Percentiles rank a stretch among this genome's conserved stretches.
phyloP scores from a whole-genome alignment of 2,797 vertebrate genomes.

The Gymnothorax reevesii region DNA sequence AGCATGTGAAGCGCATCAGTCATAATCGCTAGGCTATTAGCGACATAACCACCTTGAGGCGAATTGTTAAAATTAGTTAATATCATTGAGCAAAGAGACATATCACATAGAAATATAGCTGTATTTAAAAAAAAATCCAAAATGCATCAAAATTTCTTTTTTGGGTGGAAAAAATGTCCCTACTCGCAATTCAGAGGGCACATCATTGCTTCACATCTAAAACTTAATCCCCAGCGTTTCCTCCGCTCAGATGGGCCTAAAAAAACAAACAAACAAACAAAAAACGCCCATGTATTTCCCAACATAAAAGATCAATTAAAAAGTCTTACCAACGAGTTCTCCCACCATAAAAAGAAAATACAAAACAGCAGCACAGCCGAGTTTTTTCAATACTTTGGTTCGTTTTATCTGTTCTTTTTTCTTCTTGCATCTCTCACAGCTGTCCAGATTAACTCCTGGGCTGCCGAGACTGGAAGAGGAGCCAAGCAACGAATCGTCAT shows the following conservation, averaged over 20 bases:
- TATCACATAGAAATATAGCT: neutral
- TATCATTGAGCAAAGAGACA: neutral
- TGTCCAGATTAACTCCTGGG: conserved; percentile 66
- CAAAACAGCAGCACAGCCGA: conserved; percentile 80
- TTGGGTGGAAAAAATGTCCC: neutral
- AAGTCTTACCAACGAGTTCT: conserved; percentile 86
- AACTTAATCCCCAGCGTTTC: too few species aligned
- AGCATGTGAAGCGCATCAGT: conserved; percentile 96
- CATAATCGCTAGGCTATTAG: conserved; percentile 97
- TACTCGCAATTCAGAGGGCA: too few species aligned
- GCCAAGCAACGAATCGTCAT: conserved; percentile 82
- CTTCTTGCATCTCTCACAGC: conserved; percentile 79
- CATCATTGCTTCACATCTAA: too few species aligned
- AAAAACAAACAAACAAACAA: too few species aligned
- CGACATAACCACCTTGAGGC: conserved; percentile 87
- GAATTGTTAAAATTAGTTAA: conserved; percentile 46
- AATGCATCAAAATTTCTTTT: neutral
- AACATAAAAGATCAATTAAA: neutral
- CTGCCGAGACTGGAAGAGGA: conserved; percentile 60
- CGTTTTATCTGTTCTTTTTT: conserved; percentile 74
- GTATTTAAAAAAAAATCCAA: too few species aligned
- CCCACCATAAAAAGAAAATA: conserved; percentile 92
- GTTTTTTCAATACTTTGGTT: conserved; percentile 79
- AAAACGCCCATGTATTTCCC: too few species aligned
- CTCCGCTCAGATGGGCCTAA: too few species aligned